These are phyloP conservation scores for Lacerta bilineata DNA, from an alignment of 2,797 vertebrate genomes.

Conservation along the genomic window DNA sequence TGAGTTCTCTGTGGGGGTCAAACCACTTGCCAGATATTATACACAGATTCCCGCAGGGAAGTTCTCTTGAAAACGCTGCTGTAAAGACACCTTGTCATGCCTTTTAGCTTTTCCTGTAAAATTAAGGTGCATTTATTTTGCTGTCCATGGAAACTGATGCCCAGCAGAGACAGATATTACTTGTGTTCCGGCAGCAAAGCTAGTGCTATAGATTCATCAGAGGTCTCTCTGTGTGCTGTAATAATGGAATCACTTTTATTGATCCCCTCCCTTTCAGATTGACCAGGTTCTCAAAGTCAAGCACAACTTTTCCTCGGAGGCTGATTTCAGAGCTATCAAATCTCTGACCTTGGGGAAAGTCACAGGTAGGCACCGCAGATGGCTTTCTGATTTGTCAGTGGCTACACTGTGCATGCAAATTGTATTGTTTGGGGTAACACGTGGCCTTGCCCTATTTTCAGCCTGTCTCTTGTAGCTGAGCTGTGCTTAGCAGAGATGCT, in stretches of 20 bases:
- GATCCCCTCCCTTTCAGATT: slow-evolving; percentile 81
- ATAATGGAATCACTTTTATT: slow-evolving; percentile 62
- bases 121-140: slow-evolving; percentile 63
- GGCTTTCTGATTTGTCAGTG: slow-evolving; percentile 1
- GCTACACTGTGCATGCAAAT: background rate
- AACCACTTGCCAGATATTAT: slow-evolving; percentile 60
- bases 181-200: slow-evolving; percentile 38
- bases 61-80: slow-evolving; percentile 59
- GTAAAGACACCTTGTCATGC: slow-evolving; percentile 51
- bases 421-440: slow-evolving; percentile 1
- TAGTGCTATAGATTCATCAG: background rate
- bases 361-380: slow-evolving; percentile 84
- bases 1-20: slow-evolving; percentile 31
- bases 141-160: slow-evolving; percentile 56
- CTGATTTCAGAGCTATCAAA: slow-evolving; percentile 87
- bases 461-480: slow-evolving; percentile 14
- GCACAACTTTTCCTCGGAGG: slow-evolving; percentile 90
- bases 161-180: slow-evolving; percentile 25
- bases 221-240: slow-evolving; percentile 43
- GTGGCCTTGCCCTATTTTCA: slow-evolving; percentile 13
- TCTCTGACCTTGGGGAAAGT: slow-evolving; percentile 93
- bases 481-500: slow-evolving; percentile 24
- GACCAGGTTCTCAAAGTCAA: slow-evolving; percentile 90
- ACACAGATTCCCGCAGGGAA: slow-evolving; percentile 54
- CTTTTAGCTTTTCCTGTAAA: slow-evolving; percentile 60